phyloP scores from a whole-genome alignment of 64 coral and sea anemone genomes.

The Acropora tenuis region DNA sequence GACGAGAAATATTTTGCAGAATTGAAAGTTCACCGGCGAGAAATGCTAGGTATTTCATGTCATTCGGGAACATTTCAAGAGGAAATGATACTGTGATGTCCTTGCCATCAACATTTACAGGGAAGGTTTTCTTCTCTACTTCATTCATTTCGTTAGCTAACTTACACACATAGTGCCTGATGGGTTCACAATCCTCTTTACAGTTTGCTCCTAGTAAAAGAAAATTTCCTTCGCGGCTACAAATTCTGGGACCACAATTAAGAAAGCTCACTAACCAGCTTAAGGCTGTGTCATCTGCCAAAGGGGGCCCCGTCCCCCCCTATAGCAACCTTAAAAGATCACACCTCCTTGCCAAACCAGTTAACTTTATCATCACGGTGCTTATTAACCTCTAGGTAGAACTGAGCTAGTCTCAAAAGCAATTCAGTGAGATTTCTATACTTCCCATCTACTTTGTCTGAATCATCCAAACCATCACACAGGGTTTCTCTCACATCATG shows the following conservation, averaged over 20 bases:
- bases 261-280: slow-evolving; percentile 68
- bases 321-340: slow-evolving; percentile 54
- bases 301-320: slow-evolving; percentile 51
- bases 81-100: slow-evolving; percentile 25
- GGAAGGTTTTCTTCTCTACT: slow-evolving; percentile 20
- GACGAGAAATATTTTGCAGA: too few relatives aligned
- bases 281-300: slow-evolving; percentile 25
- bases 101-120: slow-evolving; percentile 4
- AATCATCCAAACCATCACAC: slow-evolving; percentile 48
- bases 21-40: too few relatives aligned
- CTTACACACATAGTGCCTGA: neutral
- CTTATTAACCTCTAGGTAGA: slow-evolving; percentile 45
- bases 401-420: slow-evolving; percentile 49
- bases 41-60: too few relatives aligned
- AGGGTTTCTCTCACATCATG: slow-evolving; percentile 72
- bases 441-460: slow-evolving; percentile 58
- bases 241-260: slow-evolving; percentile 35
- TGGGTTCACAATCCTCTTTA: slow-evolving; percentile 11
- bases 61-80: slow-evolving; percentile 51
- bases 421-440: slow-evolving; percentile 52
- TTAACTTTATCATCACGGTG: slow-evolving; percentile 33
- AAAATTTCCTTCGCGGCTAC: slow-evolving; percentile 40
- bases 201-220: slow-evolving; percentile 55
- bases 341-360: slow-evolving; percentile 51
- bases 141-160: slow-evolving; percentile 25